Conservation (phyloP, 2,797 vertebrate genomes). For the Furcifer pardalis region DNA sequence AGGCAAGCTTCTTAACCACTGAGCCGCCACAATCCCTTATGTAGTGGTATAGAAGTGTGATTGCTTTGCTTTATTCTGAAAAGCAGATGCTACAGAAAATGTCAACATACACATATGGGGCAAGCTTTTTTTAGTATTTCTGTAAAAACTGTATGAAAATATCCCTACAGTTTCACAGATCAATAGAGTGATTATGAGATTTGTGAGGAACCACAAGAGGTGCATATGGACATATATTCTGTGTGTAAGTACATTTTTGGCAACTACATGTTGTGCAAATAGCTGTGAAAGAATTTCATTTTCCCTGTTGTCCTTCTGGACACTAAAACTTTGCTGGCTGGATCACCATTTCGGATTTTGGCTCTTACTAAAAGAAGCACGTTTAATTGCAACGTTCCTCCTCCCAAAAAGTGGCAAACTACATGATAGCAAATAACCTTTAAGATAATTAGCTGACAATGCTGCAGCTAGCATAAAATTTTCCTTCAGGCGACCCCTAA, state of each 20-base stretch:
- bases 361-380: constrained; percentile 65
- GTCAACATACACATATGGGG: constrained; percentile 14
- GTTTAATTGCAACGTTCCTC: constrained; percentile 70
- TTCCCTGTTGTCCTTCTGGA: constrained; percentile 32
- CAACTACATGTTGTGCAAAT: constrained; percentile 39
- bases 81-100: constrained; percentile 1
- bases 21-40: no score
- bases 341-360: constrained; percentile 49
- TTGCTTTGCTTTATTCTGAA: not conserved
- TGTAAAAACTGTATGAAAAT: constrained; percentile 1
- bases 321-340: constrained; percentile 47
- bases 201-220: constrained; percentile 40
- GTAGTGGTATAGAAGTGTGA: no score
- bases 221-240: constrained; percentile 8
- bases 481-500: constrained; percentile 95
- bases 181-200: constrained; percentile 23
- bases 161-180: constrained; percentile 6
- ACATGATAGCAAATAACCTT: constrained; percentile 85
- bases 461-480: constrained; percentile 82
- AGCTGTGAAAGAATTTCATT: constrained; percentile 13
- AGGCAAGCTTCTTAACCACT: no score
- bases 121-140: constrained; percentile 33
- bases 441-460: constrained; percentile 88
- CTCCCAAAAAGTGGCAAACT: constrained; percentile 78
- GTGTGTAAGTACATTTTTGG: constrained; percentile 8